phyloP scores from a whole-genome alignment of 2,113 vertebrate species.

The Eolophus roseicapilla region DNA sequence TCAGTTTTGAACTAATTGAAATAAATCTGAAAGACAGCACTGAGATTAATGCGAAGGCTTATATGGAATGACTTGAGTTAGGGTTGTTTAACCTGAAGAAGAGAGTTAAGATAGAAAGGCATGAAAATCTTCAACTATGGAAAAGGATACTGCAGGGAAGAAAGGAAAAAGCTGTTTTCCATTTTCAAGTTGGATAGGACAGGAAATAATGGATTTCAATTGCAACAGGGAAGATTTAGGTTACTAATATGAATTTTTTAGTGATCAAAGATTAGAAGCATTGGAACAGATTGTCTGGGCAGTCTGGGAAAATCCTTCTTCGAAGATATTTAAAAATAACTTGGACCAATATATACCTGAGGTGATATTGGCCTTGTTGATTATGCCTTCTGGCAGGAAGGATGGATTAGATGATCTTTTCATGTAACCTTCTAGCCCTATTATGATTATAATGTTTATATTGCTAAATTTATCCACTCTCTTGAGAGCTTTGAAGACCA shows the following conservation, averaged over 20 bases:
- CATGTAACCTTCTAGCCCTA: neutral
- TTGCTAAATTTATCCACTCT: slow-evolving; percentile 28
- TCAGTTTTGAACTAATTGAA: neutral
- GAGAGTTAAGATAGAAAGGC: neutral
- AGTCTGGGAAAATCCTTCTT: neutral
- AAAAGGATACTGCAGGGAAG: neutral
- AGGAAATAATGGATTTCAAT: slow-evolving; percentile 12
- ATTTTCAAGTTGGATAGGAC: neutral
- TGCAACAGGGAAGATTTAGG: slow-evolving; percentile 13
- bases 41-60: neutral
- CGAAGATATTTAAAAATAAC: slow-evolving; percentile 29
- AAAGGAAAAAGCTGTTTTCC: slow-evolving; percentile 19
- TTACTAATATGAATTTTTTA: neutral
- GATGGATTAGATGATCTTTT: slow-evolving; percentile 34
- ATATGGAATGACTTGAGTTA: neutral
- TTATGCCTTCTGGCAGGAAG: slow-evolving; percentile 31
- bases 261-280: slow-evolving; percentile 31
- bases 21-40: neutral
- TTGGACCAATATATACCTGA: neutral
- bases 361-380: slow-evolving; percentile 22
- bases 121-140: neutral
- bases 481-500: slow-evolving; percentile 15
- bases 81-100: neutral
- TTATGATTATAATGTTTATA: neutral
- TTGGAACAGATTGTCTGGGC: neutral